phyloP scores from a whole-genome alignment of 2,888 invertebrate species.

The Xanthorhoe designata region DNA sequence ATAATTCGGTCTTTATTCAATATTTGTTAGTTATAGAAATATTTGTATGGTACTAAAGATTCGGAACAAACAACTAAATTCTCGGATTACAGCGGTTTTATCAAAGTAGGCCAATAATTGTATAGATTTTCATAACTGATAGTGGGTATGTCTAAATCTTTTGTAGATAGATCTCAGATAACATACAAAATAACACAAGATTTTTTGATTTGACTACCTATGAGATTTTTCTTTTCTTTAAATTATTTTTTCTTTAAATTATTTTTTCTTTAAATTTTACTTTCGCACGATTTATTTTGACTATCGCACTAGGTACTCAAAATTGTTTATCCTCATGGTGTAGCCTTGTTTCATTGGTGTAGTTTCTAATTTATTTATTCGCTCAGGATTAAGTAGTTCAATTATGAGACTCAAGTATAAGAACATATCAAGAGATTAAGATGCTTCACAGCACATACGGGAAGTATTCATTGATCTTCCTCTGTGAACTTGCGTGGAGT shows the following conservation, averaged over 20 bases:
- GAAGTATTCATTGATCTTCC: constrained; percentile 20
- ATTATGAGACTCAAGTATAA: too few relatives aligned
- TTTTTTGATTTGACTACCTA: too few relatives aligned
- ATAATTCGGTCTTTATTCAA: constrained; percentile 71
- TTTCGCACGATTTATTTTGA: too few relatives aligned
- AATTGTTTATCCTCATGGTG: too few relatives aligned
- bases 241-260: not conserved
- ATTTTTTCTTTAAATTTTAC: too few relatives aligned
- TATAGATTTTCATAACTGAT: constrained; percentile 20
- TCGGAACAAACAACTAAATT: constrained; percentile 48
- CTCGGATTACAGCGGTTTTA: constrained; percentile 46
- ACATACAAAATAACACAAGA: not conserved
- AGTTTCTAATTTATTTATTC: too few relatives aligned
- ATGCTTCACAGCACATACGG: not conserved
- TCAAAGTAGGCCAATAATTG: constrained; percentile 33
- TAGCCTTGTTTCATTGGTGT: too few relatives aligned
- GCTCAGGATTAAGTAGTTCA: too few relatives aligned
- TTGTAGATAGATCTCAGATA: constrained; percentile 3
- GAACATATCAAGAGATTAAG: too few relatives aligned
- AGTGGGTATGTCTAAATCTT: not conserved
- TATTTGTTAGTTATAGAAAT: constrained; percentile 47
- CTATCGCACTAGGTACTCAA: too few relatives aligned
- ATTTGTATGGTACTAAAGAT: constrained; percentile 34
- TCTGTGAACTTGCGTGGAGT: constrained; percentile 43
- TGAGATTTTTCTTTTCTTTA: not conserved